Conservation (phyloP, 2,797 vertebrate genomes). For the Hybognathus amarus region DNA sequence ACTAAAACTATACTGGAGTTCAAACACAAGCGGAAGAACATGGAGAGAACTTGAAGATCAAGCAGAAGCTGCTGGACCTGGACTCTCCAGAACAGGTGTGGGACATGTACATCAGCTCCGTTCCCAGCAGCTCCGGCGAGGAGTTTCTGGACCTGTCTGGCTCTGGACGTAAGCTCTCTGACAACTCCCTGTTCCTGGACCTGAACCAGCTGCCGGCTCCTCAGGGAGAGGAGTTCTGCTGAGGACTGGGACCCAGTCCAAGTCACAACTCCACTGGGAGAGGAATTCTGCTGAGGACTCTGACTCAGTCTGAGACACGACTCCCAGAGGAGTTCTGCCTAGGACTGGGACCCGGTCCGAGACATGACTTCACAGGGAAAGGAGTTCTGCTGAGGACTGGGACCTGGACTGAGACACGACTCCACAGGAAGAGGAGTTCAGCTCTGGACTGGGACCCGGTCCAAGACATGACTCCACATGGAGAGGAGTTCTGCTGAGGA, state of each 20-base stretch:
- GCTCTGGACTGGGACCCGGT: too few species aligned
- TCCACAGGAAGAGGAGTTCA: too few species aligned
- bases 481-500: too few species aligned
- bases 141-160: conserved; percentile 80
- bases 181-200: conserved; percentile 81
- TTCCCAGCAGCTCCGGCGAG: conserved; percentile 77
- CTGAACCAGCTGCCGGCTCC: conserved; percentile 72
- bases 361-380: too few species aligned
- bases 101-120: conserved; percentile 88
- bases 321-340: too few species aligned
- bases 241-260: conserved; percentile 8
- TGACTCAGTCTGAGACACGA: too few species aligned
- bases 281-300: too few species aligned
- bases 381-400: too few species aligned
- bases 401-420: too few species aligned
- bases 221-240: conserved; percentile 78
- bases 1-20: conserved; percentile 89
- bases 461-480: too few species aligned
- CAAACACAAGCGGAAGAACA: conserved; percentile 87
- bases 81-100: conserved; percentile 84
- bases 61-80: conserved; percentile 82
- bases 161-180: conserved; percentile 78
- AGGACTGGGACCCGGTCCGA: too few species aligned
- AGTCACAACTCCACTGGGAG: too few species aligned
- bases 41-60: conserved; percentile 88